Percentiles rank a stretch among this genome's conserved stretches.
phyloP scores from a whole-genome alignment of 2,797 vertebrate species.

The Intellagama lesueurii region DNA sequence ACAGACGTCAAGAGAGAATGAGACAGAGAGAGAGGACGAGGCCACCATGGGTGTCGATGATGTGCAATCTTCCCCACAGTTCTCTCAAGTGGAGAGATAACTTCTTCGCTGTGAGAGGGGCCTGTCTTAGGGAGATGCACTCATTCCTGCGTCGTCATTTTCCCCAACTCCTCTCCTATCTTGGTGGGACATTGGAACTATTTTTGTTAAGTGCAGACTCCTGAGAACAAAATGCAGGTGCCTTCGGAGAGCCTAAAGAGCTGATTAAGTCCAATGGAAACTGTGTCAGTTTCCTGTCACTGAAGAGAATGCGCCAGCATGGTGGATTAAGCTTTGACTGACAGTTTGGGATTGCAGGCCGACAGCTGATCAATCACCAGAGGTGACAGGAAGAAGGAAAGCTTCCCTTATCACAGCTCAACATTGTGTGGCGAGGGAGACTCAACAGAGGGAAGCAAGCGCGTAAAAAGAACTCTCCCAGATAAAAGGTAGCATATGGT shows the following conservation, averaged over 20 bases:
- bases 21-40: neutral
- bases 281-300: slow-evolving; percentile 66
- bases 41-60: neutral
- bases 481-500: neutral
- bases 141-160: neutral
- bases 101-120: neutral
- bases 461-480: too few species aligned
- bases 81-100: neutral
- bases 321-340: slow-evolving; percentile 67
- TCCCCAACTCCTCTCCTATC: neutral
- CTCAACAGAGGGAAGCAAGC: neutral
- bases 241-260: slow-evolving; percentile 54
- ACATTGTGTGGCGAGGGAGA: neutral
- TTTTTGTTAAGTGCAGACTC: neutral
- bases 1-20: neutral
- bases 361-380: slow-evolving; percentile 48
- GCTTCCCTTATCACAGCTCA: neutral
- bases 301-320: slow-evolving; percentile 61
- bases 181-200: neutral
- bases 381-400: neutral
- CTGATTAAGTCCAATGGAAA: slow-evolving; percentile 70
- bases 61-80: neutral
- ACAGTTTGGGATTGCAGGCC: slow-evolving; percentile 53
- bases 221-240: slow-evolving; percentile 11
- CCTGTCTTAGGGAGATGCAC: slow-evolving; percentile 8